phyloP scores from a whole-genome alignment of 2,113 vertebrate species.

The Rhombomys opimus region DNA sequence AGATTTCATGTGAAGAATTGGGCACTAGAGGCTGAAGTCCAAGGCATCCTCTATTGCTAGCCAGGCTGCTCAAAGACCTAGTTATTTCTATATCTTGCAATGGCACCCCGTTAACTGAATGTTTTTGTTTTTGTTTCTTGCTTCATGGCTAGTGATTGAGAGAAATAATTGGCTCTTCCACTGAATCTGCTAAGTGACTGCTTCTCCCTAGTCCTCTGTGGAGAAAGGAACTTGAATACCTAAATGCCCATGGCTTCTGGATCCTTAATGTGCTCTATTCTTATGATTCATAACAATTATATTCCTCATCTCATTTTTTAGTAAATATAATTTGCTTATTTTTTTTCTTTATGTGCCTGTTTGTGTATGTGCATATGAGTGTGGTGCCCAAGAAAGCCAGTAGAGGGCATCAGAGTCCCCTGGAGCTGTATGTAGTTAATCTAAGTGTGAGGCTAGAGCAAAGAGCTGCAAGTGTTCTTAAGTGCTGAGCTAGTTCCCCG shows the following conservation, averaged over 20 bases:
- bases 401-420: background rate
- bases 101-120: conserved; percentile 22
- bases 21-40: background rate
- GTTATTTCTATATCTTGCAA: conserved; percentile 19
- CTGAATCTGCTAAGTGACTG: background rate
- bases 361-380: background rate
- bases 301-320: background rate
- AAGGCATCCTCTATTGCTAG: background rate
- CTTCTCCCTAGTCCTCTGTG: background rate
- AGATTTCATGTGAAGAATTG: conserved; percentile 22
- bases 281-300: background rate
- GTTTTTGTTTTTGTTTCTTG: conserved; percentile 47
- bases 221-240: conserved; percentile 17
- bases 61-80: background rate
- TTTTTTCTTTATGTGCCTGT: background rate
- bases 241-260: background rate
- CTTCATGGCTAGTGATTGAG: conserved; percentile 46
- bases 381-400: background rate
- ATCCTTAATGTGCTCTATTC: background rate
- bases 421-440: too few species aligned
- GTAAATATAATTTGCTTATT: background rate
- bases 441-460: background rate
- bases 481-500: background rate
- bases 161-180: conserved; percentile 36
- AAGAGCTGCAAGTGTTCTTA: background rate